Base-by-base conservation (phyloP, 2,797 vertebrate species). In the Tarsius wallacei region DNA sequence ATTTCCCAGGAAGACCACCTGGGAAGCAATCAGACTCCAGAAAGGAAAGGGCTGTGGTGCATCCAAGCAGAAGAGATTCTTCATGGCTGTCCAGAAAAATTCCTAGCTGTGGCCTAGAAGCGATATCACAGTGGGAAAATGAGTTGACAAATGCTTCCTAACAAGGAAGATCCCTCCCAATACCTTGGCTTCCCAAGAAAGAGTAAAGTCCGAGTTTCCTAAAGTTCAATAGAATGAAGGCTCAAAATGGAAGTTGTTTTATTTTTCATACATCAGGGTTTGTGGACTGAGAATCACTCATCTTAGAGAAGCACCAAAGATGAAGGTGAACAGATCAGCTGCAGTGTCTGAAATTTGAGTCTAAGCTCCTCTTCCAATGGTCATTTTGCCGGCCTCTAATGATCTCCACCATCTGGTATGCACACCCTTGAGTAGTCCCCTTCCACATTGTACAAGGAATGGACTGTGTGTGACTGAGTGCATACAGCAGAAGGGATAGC, bases 321-420 rank as follows among this genome's bases (percentile, higher is more conserved):
- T 80, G 19, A 64, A 84, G 73, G 9, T 17, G 5, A 26, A 51
- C 2, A 59, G 64, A 24, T 88, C 49, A 78, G 51, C 77, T 84
- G 55, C 19, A 88, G 47, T 49, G n/a, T 55, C 57, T 78, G 84
- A 94, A 94, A 92, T 36, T 28, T 66, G 49, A 89, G n/a, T 31
- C 49, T 51, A 61, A 55, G 36, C 33, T n/a, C 47, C 36, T 93
- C n/a, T n/a, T 73, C 31, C 12, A 3, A 42, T 3, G 5, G n/a
- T 64, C 63, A 57, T 7, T 1, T 24, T 36, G 21, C 88, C 22
- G 17, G n/a, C 33, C 19, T n/a, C 51, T 33, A 68, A 9, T 10
- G 51, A 22, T 1, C 17, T 51, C n/a, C 26, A 21, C 12, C 21
- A 47, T 12, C 7, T 47, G 16, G 2, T 51, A 42, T 51, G 80